Conservation (phyloP, 2,888 invertebrate species). For the Tetramorium bicarinatum region DNA sequence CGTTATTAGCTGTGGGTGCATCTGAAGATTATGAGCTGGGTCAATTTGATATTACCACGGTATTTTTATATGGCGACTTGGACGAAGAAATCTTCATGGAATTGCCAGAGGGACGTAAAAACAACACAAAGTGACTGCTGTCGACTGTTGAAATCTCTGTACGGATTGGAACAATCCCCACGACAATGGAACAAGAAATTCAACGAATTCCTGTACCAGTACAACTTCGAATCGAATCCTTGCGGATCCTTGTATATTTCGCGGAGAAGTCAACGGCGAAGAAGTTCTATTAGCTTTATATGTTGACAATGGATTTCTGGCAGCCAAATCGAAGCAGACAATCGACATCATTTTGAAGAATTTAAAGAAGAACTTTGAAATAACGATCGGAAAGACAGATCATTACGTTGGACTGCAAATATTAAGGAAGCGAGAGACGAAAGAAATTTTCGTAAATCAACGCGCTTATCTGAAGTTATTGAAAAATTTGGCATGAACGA, state of each 20-base stretch:
- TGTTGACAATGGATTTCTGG: neutral
- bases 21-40: constrained; percentile 18
- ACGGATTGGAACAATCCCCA: constrained; percentile 68
- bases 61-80: constrained; percentile 54
- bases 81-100: constrained; percentile 58
- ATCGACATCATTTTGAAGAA: neutral
- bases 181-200: too few species aligned
- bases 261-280: neutral
- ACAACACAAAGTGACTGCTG: constrained; percentile 26
- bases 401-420: neutral
- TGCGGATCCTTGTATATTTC: too few species aligned
- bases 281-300: neutral
- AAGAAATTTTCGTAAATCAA: neutral
- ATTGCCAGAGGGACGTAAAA: constrained; percentile 44
- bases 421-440: neutral
- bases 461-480: neutral
- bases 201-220: too few species aligned
- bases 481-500: neutral
- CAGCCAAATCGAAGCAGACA: neutral
- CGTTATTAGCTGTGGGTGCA: constrained; percentile 38
- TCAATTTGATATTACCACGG: constrained; percentile 56
- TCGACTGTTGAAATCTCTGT: constrained; percentile 1
- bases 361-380: neutral
- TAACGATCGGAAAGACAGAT: neutral
- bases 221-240: too few species aligned